Conservation (phyloP, 35 echinoderm and acorn worm genomes). For the Stichopus chloronotus region DNA sequence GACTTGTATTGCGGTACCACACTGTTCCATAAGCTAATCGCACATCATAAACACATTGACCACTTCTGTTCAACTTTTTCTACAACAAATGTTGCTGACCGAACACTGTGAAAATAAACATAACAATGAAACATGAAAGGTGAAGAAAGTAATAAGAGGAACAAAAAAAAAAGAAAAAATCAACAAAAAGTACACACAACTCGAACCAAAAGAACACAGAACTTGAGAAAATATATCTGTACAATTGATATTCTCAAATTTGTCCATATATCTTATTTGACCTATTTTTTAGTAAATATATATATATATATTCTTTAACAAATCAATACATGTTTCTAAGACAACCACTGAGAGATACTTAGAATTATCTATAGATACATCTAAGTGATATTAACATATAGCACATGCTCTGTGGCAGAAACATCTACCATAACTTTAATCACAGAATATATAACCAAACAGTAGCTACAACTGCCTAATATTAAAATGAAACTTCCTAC, state of each 20-base stretch:
- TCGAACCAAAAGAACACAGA: conserved; percentile 5
- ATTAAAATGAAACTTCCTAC: too few relatives aligned
- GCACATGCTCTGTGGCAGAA: background rate
- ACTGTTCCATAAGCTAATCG: conserved; percentile 32
- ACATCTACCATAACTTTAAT: background rate
- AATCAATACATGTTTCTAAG: background rate
- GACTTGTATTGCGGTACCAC: conserved; percentile 45
- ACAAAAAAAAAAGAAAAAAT: conserved; percentile 17
- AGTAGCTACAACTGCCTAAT: too few relatives aligned
- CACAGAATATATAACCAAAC: background rate
- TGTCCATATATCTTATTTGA: conserved; percentile 48
- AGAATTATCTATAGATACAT: conserved; percentile 26
- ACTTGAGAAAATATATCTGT: conserved; percentile 47
- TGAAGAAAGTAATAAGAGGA: background rate
- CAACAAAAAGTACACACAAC: conserved; percentile 30
- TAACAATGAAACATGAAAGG: conserved; percentile 20
- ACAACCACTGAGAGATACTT: background rate
- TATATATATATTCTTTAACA: conserved; percentile 32
- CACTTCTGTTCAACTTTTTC: conserved; percentile 36
- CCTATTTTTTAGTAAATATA: conserved; percentile 52
- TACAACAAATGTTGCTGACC: conserved; percentile 26
- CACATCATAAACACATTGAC: conserved; percentile 49
- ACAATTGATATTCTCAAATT: conserved; percentile 49
- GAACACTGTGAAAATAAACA: background rate
- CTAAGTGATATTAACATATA: conserved; percentile 46